Conservation (phyloP, 2,888 invertebrate species). For the Dexiosoma caninum region DNA sequence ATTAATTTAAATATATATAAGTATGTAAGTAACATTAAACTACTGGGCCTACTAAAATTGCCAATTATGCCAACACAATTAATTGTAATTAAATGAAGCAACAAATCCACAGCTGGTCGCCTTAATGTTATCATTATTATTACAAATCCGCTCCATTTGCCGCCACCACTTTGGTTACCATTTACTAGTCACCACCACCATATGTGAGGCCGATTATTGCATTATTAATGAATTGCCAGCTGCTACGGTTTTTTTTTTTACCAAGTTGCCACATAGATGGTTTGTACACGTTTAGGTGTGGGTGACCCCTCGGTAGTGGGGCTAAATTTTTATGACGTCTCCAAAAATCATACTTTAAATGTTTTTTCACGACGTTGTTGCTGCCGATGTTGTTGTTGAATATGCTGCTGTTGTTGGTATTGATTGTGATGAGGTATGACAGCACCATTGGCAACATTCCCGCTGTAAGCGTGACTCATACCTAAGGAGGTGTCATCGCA, state of each 20-base stretch:
- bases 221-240: slow-evolving; percentile 40
- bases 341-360: slow-evolving; percentile 78
- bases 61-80: slow-evolving; percentile 31
- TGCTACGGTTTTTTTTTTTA: slow-evolving; percentile 61
- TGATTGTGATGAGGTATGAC: slow-evolving; percentile 52
- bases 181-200: slow-evolving; percentile 60
- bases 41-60: slow-evolving; percentile 37
- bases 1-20: slow-evolving; percentile 25
- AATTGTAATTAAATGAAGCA: slow-evolving; percentile 44
- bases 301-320: slow-evolving; percentile 64
- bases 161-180: slow-evolving; percentile 65
- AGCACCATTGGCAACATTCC: slow-evolving; percentile 50
- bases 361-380: slow-evolving; percentile 77
- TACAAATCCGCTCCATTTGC: slow-evolving; percentile 71
- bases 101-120: slow-evolving; percentile 48
- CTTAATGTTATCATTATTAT: slow-evolving; percentile 66
- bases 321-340: slow-evolving; percentile 78
- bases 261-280: slow-evolving; percentile 62
- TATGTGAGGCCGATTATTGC: neutral
- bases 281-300: slow-evolving; percentile 55
- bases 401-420: slow-evolving; percentile 56
- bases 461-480: slow-evolving; percentile 48
- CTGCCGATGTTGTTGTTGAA: slow-evolving; percentile 66
- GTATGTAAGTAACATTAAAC: slow-evolving; percentile 34
- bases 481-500: slow-evolving; percentile 68